Conservation (phyloP, 1,140 invertebrate genomes). For the Stegodyphus dumicola region DNA sequence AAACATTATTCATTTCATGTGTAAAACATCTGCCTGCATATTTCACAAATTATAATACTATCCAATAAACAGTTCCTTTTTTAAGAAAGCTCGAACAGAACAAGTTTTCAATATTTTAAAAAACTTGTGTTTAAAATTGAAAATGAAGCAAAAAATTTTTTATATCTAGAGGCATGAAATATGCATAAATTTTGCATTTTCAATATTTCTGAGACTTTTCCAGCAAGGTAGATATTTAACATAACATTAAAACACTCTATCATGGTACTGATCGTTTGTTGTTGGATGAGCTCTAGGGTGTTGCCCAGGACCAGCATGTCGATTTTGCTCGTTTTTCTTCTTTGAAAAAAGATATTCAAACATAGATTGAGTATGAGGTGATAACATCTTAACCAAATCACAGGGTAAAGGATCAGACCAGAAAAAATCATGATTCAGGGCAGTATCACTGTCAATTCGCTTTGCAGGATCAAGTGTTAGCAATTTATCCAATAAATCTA, state of each 20-base stretch:
- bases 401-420: conserved; percentile 97
- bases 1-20: too few species aligned
- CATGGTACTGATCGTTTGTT: conserved; percentile 78
- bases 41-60: too few species aligned
- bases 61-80: too few species aligned
- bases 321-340: conserved; percentile 63
- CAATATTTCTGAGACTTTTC: too few species aligned
- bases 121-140: too few species aligned
- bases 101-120: too few species aligned
- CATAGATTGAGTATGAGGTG: conserved; percentile 94
- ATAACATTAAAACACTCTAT: conserved; percentile 79
- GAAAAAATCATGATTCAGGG: conserved; percentile 97
- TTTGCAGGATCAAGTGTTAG: conserved; percentile 92
- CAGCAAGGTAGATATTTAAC: too few species aligned
- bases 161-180: too few species aligned
- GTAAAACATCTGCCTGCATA: too few species aligned
- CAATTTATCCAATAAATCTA: conserved; percentile 93
- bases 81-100: too few species aligned
- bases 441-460: conserved; percentile 89
- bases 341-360: conserved; percentile 91
- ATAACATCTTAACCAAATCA: conserved; percentile 91
- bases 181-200: too few species aligned
- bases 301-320: conserved; percentile 59
- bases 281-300: conserved; percentile 65
- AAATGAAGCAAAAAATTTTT: too few species aligned